Conservation (phyloP, 2,888 invertebrate species). For the Megaustenia siamemsis region DNA sequence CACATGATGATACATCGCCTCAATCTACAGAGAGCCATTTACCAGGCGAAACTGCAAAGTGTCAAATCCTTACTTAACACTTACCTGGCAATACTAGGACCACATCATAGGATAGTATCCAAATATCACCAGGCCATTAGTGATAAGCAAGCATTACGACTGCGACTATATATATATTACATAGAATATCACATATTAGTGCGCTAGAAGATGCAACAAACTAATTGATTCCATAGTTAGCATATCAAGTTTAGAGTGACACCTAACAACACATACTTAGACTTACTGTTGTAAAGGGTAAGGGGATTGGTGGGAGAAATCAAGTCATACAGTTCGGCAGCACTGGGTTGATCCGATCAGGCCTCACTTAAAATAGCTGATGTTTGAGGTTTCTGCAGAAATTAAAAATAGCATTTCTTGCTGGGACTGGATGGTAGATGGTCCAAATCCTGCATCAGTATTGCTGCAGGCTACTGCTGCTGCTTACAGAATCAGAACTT, state of each 20-base stretch:
- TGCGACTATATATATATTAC: too few species aligned
- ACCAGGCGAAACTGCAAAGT: too few species aligned
- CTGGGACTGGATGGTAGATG: constrained; percentile 99
- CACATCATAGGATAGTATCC: too few species aligned
- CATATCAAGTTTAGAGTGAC: constrained; percentile 92
- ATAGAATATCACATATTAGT: too few species aligned
- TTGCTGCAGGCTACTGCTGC: constrained; percentile 82
- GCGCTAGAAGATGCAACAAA: too few species aligned
- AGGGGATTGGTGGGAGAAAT: constrained; percentile 94
- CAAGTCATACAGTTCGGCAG: constrained; percentile 92
- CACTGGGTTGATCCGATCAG: not conserved
- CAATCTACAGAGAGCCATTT: constrained; percentile 12
- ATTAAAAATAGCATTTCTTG: constrained; percentile 84
- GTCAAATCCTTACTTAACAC: too few species aligned
- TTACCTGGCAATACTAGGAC: too few species aligned
- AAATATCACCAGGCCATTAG: too few species aligned
- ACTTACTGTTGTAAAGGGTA: too few species aligned
- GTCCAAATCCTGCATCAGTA: constrained; percentile 96
- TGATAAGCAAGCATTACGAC: too few species aligned
- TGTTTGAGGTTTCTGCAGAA: not conserved
- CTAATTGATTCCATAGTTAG: too few species aligned
- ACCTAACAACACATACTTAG: too few species aligned
- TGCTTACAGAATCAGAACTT: constrained; percentile 78
- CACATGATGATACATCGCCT: constrained; percentile 83
- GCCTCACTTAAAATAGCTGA: not conserved